These are phyloP conservation scores for Sciaenops ocellatus DNA, from an alignment of 2,797 vertebrate genomes.

Conservation along the genomic window DNA sequence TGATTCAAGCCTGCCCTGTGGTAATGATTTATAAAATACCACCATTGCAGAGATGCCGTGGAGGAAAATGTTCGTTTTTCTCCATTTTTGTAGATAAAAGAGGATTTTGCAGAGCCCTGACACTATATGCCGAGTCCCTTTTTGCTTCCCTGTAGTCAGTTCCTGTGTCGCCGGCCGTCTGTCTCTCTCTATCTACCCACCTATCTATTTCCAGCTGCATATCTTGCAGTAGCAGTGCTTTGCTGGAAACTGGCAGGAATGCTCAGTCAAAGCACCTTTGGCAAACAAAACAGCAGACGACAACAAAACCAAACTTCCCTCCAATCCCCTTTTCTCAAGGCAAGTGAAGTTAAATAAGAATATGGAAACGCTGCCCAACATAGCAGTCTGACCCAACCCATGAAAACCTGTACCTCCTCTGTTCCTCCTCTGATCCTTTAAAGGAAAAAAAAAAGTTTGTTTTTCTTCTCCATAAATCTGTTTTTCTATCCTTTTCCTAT, in stretches of 20 bases:
- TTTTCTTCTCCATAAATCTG: not conserved
- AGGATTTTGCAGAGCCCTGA: conserved; percentile 18
- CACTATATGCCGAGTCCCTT: conserved; percentile 3
- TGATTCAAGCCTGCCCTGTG: conserved; percentile 29
- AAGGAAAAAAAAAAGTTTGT: not conserved
- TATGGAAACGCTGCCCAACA: not conserved
- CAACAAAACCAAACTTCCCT: conserved; percentile 29
- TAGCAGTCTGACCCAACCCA: not conserved
- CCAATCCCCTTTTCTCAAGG: not conserved
- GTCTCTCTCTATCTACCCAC: conserved; percentile 41
- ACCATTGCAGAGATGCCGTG: conserved; percentile 39
- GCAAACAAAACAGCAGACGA: conserved; percentile 43
- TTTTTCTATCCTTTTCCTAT: not conserved
- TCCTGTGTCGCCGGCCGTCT: conserved; percentile 18
- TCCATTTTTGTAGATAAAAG: conserved; percentile 48
- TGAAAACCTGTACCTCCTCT: not conserved
- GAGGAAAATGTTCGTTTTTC: conserved; percentile 41
- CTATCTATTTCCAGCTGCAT: conserved; percentile 50
- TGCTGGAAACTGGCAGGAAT: conserved; percentile 28
- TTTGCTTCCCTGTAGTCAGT: conserved; percentile 31
- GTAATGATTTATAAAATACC: conserved; percentile 61
- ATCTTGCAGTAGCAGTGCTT: conserved; percentile 35
- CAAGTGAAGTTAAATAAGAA: not conserved
- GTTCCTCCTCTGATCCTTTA: not conserved
- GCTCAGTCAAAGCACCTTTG: conserved; percentile 42